Evolutionary conservation across 2,797 vertebrate genomes (phyloP).

Genomic region (Acrossocheilus fasciatus): DNA sequence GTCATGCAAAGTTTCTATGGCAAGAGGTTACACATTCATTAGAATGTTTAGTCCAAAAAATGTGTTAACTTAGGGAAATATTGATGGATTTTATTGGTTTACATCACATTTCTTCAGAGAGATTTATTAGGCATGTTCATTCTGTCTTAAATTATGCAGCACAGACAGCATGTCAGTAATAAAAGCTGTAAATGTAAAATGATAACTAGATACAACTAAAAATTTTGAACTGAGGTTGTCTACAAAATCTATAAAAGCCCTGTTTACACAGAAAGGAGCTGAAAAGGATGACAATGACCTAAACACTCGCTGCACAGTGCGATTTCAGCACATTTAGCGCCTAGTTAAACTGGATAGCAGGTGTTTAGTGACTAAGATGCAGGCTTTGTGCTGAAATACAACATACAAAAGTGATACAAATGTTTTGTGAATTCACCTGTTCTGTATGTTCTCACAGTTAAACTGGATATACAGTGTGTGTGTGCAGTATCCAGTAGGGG

Average conservation of each 20-base stretch:
- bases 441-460: conserved; percentile 50
- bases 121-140: not conserved
- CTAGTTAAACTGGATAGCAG: conserved; percentile 24
- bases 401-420: not conserved
- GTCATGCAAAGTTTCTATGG: not conserved
- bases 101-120: conserved; percentile 9
- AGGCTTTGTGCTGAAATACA: conserved; percentile 14
- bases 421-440: not conserved
- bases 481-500: conserved; percentile 46
- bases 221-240: not conserved
- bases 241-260: conserved; percentile 3
- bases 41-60: conserved; percentile 13
- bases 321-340: conserved; percentile 15
- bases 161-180: not conserved
- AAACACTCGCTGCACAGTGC: not conserved
- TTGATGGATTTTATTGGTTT: conserved; percentile 6
- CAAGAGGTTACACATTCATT: conserved; percentile 8
- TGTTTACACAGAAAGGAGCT: not conserved
- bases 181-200: not conserved
- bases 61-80: not conserved
- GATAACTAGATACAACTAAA: not conserved
- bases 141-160: not conserved
- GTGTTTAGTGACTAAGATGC: not conserved
- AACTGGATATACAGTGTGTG: conserved; percentile 41
- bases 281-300: not conserved